These are phyloP conservation scores for Orchesella cincta DNA, from an alignment of 1,140 invertebrate genomes.

Conservation along the genomic window DNA sequence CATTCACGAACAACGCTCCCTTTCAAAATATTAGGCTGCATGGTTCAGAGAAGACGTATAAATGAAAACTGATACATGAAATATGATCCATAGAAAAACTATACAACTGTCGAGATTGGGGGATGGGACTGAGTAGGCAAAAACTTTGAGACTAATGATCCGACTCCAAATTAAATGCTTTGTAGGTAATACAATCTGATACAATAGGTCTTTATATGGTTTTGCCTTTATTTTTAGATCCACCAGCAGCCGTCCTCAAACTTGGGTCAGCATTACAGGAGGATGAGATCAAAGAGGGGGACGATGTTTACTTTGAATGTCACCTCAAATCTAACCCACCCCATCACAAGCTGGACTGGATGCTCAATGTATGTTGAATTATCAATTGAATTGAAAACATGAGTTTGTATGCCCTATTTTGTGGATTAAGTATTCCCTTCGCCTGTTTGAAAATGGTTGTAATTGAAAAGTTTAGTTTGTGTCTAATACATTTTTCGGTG, in stretches of 20 bases:
- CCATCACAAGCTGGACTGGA: constrained; percentile 59
- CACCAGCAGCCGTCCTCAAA: constrained; percentile 56
- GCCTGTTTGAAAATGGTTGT: too few relatives aligned
- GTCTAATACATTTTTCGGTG: too few relatives aligned
- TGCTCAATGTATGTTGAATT: constrained; percentile 55
- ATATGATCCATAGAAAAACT: too few relatives aligned
- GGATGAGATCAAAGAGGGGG: constrained; percentile 59
- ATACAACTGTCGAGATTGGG: too few relatives aligned
- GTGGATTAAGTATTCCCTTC: too few relatives aligned
- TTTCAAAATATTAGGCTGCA: background rate
- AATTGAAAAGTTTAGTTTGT: too few relatives aligned
- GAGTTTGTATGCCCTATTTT: too few relatives aligned
- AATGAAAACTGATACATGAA: background rate
- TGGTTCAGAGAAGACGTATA: background rate
- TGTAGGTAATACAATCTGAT: background rate
- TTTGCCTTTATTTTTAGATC: constrained; percentile 54
- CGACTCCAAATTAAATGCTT: background rate
- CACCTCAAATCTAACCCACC: constrained; percentile 58
- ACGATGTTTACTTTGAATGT: constrained; percentile 63
- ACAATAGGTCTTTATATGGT: background rate
- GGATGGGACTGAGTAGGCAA: too few relatives aligned
- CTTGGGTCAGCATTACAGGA: constrained; percentile 58
- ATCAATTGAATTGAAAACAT: background rate
- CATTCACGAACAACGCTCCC: background rate
- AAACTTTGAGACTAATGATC: too few relatives aligned